Evolutionary conservation across 2,113 vertebrate species (phyloP), one percentile per base, ranked within the genome.

Genomic region (Dasyprocta punctata): DNA sequence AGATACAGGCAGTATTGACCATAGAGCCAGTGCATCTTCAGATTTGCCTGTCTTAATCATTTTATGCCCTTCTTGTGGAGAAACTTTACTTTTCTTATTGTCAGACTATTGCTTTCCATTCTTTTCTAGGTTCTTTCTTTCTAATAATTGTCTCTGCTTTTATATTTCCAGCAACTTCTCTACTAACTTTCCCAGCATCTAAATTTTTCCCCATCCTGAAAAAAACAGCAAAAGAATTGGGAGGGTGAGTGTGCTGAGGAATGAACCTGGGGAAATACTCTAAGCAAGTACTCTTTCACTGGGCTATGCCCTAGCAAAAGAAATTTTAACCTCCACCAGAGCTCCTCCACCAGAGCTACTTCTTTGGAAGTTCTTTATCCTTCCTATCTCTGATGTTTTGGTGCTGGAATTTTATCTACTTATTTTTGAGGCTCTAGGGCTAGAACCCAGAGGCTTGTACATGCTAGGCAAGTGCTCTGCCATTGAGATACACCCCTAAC

Each of bases 361-460:
- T 33, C n/a, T 93, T 83, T 63, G 4, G 4, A 52, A 54, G 78
- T 81, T 89, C 41, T 71, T 75, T 89, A 65, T 92, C 30, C 30
- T 19, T 97, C 20, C 24, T 16, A 75, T 95, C 36, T 87, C 30
- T 90, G 82, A 49, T 61, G 94, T 92, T 94, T 90, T 49, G 81
- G 77, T 91, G 44, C 36, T 17, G 41, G 86, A 90, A 38, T 93
- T 73, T 30, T 41, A 24, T 69, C 36, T 86, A 3, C 71, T n/a
- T 69, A 54, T 87, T 28, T 83, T 41, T 81, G 78, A 54, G 17
- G 54, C n/a, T 9, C 5, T 54, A 77, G 30, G 78, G 30, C 33
- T 81, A 4, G 33, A 81, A 54, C 78, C 19, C 10, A 54, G 30
- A 17, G 14, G 38, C 24, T 75, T 75, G 10, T 75, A 24, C 71